phyloP scores from a whole-genome alignment of 2,113 vertebrate species.

The Calyptommatus sinebrachiatus region DNA sequence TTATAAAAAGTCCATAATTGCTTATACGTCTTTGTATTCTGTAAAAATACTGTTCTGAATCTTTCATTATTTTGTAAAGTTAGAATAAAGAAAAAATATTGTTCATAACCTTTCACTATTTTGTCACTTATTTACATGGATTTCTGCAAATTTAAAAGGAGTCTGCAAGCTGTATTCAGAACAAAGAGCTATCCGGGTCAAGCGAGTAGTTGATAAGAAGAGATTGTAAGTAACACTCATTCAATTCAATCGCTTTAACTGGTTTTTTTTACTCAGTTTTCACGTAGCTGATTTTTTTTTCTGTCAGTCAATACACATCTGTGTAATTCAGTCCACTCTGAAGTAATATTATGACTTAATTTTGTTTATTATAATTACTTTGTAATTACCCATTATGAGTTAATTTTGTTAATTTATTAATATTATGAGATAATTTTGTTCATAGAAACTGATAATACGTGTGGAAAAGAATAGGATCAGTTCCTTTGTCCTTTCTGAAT shows the following conservation, averaged over 20 bases:
- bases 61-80: background rate
- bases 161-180: slow-evolving; percentile 97
- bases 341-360: background rate
- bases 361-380: too few species aligned
- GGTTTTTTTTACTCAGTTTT: background rate
- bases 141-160: slow-evolving; percentile 67
- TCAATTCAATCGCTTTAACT: background rate
- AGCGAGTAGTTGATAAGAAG: slow-evolving; percentile 93
- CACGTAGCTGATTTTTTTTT: background rate
- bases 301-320: background rate
- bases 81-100: too few species aligned
- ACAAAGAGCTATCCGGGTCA: slow-evolving; percentile 93
- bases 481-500: background rate
- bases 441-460: background rate
- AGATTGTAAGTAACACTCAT: slow-evolving; percentile 83
- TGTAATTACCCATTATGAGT: too few species aligned
- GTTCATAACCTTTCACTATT: background rate
- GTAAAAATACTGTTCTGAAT: background rate
- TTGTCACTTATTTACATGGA: background rate
- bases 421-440: too few species aligned
- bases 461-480: background rate
- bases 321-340: background rate
- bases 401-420: too few species aligned
- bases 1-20: background rate
- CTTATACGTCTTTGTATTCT: background rate